Evolutionary conservation across 2,113 vertebrate genomes (phyloP).

Genomic region (Chlorocebus sabaeus): DNA sequence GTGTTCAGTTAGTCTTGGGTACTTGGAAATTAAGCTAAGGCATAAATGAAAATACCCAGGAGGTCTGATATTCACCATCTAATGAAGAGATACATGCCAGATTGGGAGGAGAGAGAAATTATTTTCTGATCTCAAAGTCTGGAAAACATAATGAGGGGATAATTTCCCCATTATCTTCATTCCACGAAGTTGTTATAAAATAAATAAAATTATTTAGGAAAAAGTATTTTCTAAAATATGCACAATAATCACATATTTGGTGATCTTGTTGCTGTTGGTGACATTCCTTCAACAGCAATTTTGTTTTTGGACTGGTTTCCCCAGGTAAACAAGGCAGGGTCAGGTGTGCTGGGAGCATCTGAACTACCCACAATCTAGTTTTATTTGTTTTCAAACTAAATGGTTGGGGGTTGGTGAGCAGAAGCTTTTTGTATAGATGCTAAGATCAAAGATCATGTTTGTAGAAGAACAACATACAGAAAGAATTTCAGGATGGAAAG

Average conservation of each 20-base stretch:
- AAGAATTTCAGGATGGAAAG: slow-evolving; percentile 52
- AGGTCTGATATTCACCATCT: slow-evolving; percentile 57
- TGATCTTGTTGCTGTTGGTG: neutral
- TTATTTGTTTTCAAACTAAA: neutral
- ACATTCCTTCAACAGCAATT: neutral
- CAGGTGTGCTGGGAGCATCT: neutral
- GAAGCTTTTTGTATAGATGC: slow-evolving; percentile 67
- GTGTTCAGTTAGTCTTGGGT: slow-evolving; percentile 29
- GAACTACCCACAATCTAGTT: neutral
- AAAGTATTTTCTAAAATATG: neutral
- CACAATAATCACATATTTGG: neutral
- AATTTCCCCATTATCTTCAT: neutral
- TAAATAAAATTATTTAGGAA: slow-evolving; percentile 24
- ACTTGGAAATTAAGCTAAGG: slow-evolving; percentile 48
- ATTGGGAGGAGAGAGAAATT: slow-evolving; percentile 27
- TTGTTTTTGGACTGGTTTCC: neutral
- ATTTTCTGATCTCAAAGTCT: slow-evolving; percentile 45
- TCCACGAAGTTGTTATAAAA: neutral
- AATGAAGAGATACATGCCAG: neutral
- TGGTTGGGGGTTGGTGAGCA: neutral
- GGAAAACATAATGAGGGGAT: neutral
- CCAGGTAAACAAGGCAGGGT: neutral
- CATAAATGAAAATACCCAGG: slow-evolving; percentile 15
- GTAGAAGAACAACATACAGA: slow-evolving; percentile 64
- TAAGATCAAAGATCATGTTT: slow-evolving; percentile 76